phyloP scores from a whole-genome alignment of 2,113 vertebrate species.

The Gopherus evgoodei region DNA sequence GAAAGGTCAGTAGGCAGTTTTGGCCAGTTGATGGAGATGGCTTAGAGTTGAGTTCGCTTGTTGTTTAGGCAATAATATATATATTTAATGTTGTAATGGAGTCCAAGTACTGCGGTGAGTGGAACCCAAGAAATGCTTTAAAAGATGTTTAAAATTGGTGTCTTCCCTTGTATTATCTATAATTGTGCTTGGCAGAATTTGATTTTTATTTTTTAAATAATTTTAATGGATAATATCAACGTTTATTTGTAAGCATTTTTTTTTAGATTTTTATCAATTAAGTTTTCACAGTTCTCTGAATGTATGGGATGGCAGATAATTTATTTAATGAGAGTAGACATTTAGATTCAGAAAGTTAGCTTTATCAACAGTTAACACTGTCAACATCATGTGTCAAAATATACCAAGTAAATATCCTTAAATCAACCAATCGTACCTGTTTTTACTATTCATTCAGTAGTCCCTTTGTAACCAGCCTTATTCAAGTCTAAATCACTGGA shows the following conservation, averaged over 20 bases:
- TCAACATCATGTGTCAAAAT: background rate
- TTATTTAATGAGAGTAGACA: no score
- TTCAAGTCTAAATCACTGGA: no score
- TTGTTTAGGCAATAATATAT: background rate
- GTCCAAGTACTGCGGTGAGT: accelerated
- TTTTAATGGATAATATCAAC: background rate
- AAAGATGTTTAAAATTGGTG: background rate
- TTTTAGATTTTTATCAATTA: background rate
- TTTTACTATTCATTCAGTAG: background rate
- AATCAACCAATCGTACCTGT: background rate
- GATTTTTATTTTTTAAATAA: background rate
- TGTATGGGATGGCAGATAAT: background rate
- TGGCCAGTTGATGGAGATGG: background rate
- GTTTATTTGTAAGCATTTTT: background rate
- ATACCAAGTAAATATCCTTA: background rate
- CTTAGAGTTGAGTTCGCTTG: background rate
- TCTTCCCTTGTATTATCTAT: background rate
- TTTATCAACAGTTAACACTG: background rate
- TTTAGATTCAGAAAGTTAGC: background rate
- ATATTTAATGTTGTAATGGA: background rate
- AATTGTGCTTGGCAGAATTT: background rate
- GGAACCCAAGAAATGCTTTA: background rate
- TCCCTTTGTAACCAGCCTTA: background rate
- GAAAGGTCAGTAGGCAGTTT: slow-evolving; percentile 23
- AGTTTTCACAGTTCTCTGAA: background rate